These are phyloP conservation scores for Embiotoca jacksoni DNA, from an alignment of 2,113 vertebrate genomes.

Conservation along the genomic window DNA sequence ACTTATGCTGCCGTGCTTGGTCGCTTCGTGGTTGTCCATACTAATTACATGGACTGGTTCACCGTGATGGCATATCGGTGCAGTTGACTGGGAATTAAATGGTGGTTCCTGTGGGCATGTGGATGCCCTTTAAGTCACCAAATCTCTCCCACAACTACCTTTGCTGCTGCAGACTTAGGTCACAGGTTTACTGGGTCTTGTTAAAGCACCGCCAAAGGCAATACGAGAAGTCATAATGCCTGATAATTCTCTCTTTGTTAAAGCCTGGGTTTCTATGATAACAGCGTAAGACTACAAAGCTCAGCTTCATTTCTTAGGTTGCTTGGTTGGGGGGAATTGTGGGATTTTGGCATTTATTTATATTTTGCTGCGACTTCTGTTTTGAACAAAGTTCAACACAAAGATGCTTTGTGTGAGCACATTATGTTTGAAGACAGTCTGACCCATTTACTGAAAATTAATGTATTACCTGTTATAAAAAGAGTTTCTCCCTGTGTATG, in stretches of 20 bases:
- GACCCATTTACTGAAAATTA: constrained; percentile 56
- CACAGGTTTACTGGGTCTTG: constrained; percentile 70
- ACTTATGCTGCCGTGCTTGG: constrained; percentile 44
- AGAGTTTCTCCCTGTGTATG: constrained; percentile 10
- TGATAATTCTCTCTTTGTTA: constrained; percentile 60
- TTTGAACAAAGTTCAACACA: constrained; percentile 17
- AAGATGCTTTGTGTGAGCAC: neutral
- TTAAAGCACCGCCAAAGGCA: constrained; percentile 71
- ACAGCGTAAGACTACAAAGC: constrained; percentile 63
- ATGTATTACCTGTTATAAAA: constrained; percentile 51
- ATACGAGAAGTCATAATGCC: constrained; percentile 62
- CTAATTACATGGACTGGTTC: constrained; percentile 59
- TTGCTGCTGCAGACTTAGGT: constrained; percentile 48
- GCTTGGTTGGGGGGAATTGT: constrained; percentile 36
- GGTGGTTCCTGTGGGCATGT: constrained; percentile 42
- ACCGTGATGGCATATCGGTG: constrained; percentile 40
- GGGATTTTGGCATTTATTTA: neutral
- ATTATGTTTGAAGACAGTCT: constrained; percentile 38
- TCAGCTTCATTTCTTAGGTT: constrained; percentile 42
- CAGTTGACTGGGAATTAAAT: constrained; percentile 51
- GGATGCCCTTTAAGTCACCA: constrained; percentile 58
- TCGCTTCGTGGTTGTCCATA: constrained; percentile 51
- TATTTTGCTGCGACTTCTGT: constrained; percentile 25
- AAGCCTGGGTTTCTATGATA: constrained; percentile 67
- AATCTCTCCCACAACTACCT: constrained; percentile 48